These are phyloP conservation scores for Xenus cinereus DNA, from an alignment of 2,113 vertebrate genomes.

Conservation along the genomic window DNA sequence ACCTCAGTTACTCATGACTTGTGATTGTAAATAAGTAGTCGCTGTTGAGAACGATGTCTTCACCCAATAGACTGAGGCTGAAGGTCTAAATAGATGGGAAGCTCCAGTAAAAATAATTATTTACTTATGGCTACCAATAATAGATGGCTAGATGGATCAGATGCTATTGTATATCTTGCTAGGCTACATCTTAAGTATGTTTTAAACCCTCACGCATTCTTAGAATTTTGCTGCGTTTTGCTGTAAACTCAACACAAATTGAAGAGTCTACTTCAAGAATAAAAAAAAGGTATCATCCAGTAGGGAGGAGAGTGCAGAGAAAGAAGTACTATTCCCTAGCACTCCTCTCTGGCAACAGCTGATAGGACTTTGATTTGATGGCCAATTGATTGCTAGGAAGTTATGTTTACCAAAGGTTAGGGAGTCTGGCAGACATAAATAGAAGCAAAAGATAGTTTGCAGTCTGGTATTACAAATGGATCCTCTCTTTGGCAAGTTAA, in stretches of 20 bases:
- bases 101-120: background rate
- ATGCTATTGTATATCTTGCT: background rate
- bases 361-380: background rate
- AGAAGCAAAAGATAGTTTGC: background rate
- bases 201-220: background rate
- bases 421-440: conserved; percentile 9
- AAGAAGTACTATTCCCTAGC: background rate
- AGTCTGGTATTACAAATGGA: background rate
- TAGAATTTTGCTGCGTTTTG: background rate
- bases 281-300: background rate
- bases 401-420: conserved; percentile 34
- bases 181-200: background rate
- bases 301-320: background rate
- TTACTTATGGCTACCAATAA: background rate
- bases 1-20: background rate
- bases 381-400: background rate
- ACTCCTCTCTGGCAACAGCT: background rate
- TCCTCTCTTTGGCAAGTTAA: background rate
- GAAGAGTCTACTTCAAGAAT: background rate
- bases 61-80: background rate
- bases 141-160: background rate
- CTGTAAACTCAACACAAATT: background rate
- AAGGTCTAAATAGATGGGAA: background rate
- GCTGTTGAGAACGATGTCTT: background rate
- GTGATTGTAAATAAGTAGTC: background rate